Evolutionary conservation across 2,888 invertebrate genomes (phyloP).

Genomic region (Drosophila tanythrix): DNA sequence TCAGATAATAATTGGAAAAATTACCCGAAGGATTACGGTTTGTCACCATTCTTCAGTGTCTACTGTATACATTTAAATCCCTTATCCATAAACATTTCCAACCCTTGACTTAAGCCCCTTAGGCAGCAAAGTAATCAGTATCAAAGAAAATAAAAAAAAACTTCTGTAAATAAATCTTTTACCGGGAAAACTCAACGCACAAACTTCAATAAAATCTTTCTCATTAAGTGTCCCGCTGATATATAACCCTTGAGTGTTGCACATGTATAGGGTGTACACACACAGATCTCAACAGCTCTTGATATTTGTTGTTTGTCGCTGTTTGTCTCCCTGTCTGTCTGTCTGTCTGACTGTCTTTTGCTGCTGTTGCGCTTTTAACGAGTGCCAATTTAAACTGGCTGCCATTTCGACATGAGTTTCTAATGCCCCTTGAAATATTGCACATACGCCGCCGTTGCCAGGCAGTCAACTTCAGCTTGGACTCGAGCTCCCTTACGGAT

Average conservation of each 20-base stretch:
- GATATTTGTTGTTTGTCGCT: conserved; percentile 41
- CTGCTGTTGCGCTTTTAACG: conserved; percentile 63
- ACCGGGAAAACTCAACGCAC: not conserved
- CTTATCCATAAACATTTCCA: not conserved
- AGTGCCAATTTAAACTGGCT: conserved; percentile 53
- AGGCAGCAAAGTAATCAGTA: not conserved
- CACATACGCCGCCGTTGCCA: conserved; percentile 59
- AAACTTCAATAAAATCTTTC: not conserved
- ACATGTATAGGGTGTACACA: not conserved
- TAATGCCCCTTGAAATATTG: conserved; percentile 59
- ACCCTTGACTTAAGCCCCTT: not conserved
- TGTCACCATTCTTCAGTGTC: not conserved
- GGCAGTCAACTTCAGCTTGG: conserved; percentile 9
- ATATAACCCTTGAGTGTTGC: not conserved
- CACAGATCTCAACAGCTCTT: conserved; percentile 21
- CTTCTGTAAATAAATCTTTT: not conserved
- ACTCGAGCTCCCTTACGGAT: not conserved
- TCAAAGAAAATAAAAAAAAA: not conserved
- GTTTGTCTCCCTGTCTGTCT: not conserved
- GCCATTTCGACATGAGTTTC: conserved; percentile 52
- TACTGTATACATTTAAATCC: not conserved
- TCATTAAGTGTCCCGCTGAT: not conserved
- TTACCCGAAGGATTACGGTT: not conserved
- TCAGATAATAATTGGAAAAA: not conserved
- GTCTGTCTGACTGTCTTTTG: not conserved